Conservation (phyloP, 1,140 invertebrate species). For the Platyura marginata region DNA sequence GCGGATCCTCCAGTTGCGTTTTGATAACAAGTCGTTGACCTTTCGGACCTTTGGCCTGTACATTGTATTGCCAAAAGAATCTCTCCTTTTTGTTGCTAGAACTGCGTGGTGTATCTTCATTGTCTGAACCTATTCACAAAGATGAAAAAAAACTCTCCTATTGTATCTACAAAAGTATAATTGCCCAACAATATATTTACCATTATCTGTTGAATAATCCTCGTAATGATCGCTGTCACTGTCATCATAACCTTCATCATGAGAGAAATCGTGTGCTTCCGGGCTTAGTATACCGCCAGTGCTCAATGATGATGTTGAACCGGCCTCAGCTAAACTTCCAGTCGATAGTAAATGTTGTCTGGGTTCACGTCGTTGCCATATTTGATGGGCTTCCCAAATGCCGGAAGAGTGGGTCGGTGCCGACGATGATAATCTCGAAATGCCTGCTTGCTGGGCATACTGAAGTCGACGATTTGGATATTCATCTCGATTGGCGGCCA, state of each 20-base stretch:
- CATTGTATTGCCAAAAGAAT: constrained; percentile 98
- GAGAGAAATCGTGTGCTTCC: constrained; percentile 57
- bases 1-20: constrained; percentile 77
- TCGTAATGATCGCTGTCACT: constrained; percentile 70
- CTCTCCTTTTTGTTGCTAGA: constrained; percentile 53
- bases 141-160: too few relatives aligned
- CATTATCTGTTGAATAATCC: constrained; percentile 65
- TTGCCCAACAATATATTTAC: too few relatives aligned
- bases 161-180: too few relatives aligned
- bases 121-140: constrained; percentile 49
- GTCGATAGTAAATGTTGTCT: constrained; percentile 72
- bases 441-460: constrained; percentile 25
- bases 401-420: constrained; percentile 53
- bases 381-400: constrained; percentile 46
- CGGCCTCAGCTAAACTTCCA: constrained; percentile 64
- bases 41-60: constrained; percentile 95
- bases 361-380: constrained; percentile 69
- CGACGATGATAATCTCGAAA: constrained; percentile 56
- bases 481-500: constrained; percentile 1
- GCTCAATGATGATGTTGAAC: constrained; percentile 71
- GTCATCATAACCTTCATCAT: constrained; percentile 52
- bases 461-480: neutral
- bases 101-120: constrained; percentile 37
- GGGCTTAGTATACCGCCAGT: constrained; percentile 68
- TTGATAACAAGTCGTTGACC: constrained; percentile 68